Conservation (phyloP, 2,113 vertebrate species). For the Scortum barcoo region DNA sequence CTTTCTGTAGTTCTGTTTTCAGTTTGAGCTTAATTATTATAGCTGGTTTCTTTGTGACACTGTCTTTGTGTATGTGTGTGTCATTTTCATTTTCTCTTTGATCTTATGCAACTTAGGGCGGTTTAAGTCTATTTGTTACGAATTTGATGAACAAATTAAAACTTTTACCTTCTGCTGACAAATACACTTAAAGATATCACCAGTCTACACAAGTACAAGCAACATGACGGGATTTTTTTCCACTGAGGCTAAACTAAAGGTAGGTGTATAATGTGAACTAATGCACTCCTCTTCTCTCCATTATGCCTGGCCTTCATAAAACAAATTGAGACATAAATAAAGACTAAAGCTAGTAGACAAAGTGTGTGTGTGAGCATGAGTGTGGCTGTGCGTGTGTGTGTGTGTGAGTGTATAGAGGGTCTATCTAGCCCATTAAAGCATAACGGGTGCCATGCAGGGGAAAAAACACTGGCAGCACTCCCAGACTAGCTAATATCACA, state of each 20-base stretch:
- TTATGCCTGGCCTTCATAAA: background rate
- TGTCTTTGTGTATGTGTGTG: background rate
- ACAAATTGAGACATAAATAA: constrained; percentile 1
- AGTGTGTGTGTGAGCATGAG: background rate
- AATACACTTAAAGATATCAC: constrained; percentile 7
- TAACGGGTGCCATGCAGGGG: constrained; percentile 14
- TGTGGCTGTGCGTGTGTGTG: constrained; percentile 1
- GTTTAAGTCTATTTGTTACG: background rate
- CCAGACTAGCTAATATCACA: constrained; percentile 16
- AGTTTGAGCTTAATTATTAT: background rate
- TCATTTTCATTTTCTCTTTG: background rate
- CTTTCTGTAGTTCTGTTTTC: too few species aligned
- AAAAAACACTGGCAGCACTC: constrained; percentile 31
- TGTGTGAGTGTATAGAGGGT: background rate
- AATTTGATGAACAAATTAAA: background rate
- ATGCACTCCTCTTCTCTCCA: constrained; percentile 23
- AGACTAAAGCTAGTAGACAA: background rate
- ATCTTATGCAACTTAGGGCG: background rate
- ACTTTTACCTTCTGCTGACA: background rate
- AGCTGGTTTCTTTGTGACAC: background rate
- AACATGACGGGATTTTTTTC: constrained; percentile 18
- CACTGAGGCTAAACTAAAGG: background rate
- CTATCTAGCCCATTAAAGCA: constrained; percentile 10
- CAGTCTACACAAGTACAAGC: background rate
- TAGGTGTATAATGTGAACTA: constrained; percentile 17